Conservation (phyloP, 2,113 vertebrate genomes). For the Cisticola juncidis region DNA sequence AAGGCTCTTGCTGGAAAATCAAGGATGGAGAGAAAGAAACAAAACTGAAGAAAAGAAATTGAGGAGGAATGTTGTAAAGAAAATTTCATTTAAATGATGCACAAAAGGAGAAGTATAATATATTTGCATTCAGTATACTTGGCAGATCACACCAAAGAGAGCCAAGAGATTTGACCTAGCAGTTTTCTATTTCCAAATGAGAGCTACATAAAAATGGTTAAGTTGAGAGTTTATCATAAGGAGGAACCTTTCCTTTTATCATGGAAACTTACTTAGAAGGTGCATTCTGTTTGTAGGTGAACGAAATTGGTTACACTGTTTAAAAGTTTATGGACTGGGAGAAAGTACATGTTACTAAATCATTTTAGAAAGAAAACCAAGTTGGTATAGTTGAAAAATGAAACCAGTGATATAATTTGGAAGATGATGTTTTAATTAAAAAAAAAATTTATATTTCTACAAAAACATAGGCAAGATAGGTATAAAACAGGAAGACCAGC, state of each 20-base stretch:
- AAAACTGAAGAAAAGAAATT: not conserved
- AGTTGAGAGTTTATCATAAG: not conserved
- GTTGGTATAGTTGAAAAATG: not conserved
- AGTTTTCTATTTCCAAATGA: not conserved
- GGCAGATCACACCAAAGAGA: not conserved
- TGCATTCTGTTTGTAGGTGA: not conserved
- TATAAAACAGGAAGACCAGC: not conserved
- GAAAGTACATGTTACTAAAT: not conserved
- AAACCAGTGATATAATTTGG: not conserved
- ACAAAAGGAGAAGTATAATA: not conserved
- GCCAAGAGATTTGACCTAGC: not conserved
- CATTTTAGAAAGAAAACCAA: not conserved
- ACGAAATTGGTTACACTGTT: accelerated
- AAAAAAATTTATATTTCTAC: not conserved
- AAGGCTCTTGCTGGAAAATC: not conserved
- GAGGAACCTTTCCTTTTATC: not conserved
- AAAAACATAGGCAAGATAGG: not conserved
- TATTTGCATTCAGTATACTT: not conserved
- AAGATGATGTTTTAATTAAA: not conserved
- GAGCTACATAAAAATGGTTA: not conserved
- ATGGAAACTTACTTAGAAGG: not conserved
- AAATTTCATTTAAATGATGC: not conserved
- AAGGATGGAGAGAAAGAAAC: not conserved
- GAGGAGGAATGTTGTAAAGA: not conserved
- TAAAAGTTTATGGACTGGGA: not conserved